Conservation (phyloP, 2,113 vertebrate species). For the Phalacrocorax pelagicus region DNA sequence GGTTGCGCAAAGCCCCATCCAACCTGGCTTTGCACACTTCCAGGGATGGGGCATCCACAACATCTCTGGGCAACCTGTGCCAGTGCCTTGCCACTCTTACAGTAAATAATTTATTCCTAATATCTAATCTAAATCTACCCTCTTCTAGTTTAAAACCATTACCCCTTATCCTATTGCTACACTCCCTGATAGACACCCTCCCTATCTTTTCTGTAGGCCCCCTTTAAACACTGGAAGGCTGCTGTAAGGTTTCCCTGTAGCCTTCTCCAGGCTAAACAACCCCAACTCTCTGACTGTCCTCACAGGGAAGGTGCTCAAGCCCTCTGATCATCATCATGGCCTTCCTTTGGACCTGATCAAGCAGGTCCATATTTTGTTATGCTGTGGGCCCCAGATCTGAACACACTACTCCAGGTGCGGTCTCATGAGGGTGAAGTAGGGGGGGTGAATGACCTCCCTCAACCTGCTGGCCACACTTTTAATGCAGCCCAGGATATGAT, state of each 20-base stretch:
- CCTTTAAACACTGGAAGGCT: neutral
- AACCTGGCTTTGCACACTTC: neutral
- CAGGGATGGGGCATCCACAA: no score
- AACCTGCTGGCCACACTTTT: neutral
- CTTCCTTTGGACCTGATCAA: neutral
- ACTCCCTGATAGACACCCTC: neutral
- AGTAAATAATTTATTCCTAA: no score
- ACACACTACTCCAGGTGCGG: neutral
- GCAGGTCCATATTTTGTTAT: no score
- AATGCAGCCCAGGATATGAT: fast-evolving
- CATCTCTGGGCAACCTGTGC: neutral
- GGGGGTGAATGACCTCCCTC: neutral
- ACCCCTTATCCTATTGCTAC: neutral
- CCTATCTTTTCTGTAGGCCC: neutral
- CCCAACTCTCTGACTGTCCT: neutral
- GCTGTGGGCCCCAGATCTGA: neutral
- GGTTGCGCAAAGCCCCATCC: neutral
- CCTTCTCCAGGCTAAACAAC: neutral
- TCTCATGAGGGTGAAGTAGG: neutral
- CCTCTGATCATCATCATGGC: neutral
- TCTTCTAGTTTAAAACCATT: neutral
- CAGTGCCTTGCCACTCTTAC: no score
- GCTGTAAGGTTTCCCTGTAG: fast-evolving
- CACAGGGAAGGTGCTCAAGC: neutral
- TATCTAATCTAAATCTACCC: no score